Percentiles rank a stretch among this genome's conserved stretches.
Evolutionary conservation across 2,113 vertebrate genomes (phyloP).

Genomic region (Mionectes macconnelli): DNA sequence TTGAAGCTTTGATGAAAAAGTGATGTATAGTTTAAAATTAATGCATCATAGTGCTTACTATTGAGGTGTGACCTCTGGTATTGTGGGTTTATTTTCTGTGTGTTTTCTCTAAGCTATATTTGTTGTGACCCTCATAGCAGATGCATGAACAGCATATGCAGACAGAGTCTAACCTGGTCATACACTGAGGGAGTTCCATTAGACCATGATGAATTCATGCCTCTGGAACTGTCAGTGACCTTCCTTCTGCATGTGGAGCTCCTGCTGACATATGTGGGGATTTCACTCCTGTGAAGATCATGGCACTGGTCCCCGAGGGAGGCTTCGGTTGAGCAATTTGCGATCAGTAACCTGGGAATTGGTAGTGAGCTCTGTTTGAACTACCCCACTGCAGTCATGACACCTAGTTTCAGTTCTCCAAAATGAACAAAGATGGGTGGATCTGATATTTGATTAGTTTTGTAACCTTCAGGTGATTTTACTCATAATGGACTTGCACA

Average conservation of each 20-base stretch:
- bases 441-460: background rate
- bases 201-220: background rate
- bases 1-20: background rate
- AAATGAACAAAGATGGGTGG: background rate
- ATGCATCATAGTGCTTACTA: background rate
- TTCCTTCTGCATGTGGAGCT: background rate
- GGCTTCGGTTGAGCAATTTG: background rate
- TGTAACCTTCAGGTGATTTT: background rate
- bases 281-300: accelerated
- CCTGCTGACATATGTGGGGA: background rate
- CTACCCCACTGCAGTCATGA: background rate
- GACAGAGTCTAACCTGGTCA: background rate
- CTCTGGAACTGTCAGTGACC: background rate
- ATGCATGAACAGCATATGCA: background rate
- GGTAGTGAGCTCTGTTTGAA: background rate
- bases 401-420: background rate
- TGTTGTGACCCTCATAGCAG: background rate
- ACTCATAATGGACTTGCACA: background rate
- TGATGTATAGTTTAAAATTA: background rate
- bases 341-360: background rate
- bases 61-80: background rate
- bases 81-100: background rate
- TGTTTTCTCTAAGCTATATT: background rate
- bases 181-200: background rate
- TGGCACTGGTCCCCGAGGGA: background rate